phyloP scores from a whole-genome alignment of 2,113 vertebrate species.

The Tapirus terrestris region DNA sequence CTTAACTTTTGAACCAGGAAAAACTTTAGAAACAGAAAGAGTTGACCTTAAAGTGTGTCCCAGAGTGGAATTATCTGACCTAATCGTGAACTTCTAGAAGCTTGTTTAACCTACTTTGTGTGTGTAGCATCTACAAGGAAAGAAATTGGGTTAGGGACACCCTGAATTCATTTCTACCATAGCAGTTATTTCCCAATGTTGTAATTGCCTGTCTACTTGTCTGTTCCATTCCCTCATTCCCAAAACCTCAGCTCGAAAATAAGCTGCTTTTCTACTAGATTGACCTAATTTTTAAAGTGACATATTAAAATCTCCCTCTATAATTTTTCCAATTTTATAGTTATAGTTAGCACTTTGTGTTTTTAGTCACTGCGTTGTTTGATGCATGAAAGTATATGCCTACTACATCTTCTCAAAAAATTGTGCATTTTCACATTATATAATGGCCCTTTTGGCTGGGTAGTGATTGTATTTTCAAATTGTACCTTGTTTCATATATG shows the following conservation, averaged over 20 bases:
- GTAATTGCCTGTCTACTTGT: not conserved
- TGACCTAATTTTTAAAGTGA: not conserved
- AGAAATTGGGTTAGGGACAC: conserved; percentile 6
- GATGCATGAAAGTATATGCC: not conserved
- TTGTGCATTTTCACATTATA: not conserved
- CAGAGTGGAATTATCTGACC: not conserved
- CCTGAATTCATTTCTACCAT: not conserved
- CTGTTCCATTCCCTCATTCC: not conserved
- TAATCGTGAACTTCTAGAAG: not conserved
- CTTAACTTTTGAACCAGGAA: not conserved
- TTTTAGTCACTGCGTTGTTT: not conserved
- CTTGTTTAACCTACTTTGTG: conserved; percentile 29
- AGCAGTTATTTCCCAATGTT: not conserved
- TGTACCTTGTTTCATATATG: not conserved
- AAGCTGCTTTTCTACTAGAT: not conserved
- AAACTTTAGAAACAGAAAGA: not conserved
- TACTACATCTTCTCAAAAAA: not conserved
- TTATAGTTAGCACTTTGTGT: not conserved
- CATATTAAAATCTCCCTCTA: not conserved
- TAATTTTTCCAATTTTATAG: not conserved
- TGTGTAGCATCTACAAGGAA: not conserved
- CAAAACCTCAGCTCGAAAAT: conserved; percentile 1
- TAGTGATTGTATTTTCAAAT: not conserved
- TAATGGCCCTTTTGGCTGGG: not conserved
- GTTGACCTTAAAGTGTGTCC: not conserved